A percentile compares a stretch with the other conserved stretches of the same genome.
Conservation (phyloP, 2,797 vertebrate species). For the Clarias fuscus region DNA sequence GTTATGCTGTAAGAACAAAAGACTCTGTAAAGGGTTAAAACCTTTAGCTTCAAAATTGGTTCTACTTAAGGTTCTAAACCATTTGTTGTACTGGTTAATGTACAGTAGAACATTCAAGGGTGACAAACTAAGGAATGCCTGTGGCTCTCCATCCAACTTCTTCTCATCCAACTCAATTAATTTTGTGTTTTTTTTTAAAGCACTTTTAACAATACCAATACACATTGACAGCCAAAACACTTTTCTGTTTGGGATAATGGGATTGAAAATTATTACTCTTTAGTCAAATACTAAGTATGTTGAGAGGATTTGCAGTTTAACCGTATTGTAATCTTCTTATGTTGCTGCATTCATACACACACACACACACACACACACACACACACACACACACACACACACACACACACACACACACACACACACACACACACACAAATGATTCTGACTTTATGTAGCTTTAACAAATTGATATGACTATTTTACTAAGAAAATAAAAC, state of each 20-base stretch:
- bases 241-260: not conserved
- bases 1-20: not conserved
- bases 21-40: not conserved
- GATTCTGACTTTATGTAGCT: too few relatives aligned
- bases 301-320: not conserved
- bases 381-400: too few relatives aligned
- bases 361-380: too few relatives aligned
- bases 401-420: too few relatives aligned
- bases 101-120: not conserved
- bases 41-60: not conserved
- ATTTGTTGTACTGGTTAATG: not conserved
- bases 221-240: not conserved
- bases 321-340: not conserved
- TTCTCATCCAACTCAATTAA: not conserved
- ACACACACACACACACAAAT: too few relatives aligned
- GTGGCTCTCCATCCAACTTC: not conserved
- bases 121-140: not conserved
- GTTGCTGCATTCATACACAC: not conserved
- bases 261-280: not conserved
- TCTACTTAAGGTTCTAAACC: not conserved
- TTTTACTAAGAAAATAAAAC: too few relatives aligned
- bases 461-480: too few relatives aligned
- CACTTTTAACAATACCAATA: not conserved
- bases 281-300: not conserved
- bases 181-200: not conserved